phyloP scores from a whole-genome alignment of 2,797 vertebrate genomes.

The Columba guinea region DNA sequence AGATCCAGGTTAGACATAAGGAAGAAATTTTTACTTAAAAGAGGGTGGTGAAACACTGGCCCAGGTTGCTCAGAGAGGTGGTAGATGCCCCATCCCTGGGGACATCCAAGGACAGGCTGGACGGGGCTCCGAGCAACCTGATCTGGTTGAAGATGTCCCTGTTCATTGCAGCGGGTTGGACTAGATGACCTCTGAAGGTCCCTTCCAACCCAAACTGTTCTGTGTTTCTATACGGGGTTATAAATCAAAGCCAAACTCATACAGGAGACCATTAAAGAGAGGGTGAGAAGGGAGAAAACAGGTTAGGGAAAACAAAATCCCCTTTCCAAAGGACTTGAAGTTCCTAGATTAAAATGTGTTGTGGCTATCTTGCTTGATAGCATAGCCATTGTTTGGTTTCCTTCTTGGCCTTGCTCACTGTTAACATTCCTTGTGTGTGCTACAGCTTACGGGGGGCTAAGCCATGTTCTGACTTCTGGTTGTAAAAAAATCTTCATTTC shows the following conservation, averaged over 20 bases:
- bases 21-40: too few species aligned
- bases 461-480: neutral
- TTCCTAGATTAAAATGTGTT: neutral
- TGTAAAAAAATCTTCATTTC: slow-evolving; percentile 24
- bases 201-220: too few species aligned
- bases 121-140: too few species aligned
- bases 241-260: neutral
- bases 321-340: neutral
- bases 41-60: too few species aligned
- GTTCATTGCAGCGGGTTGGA: too few species aligned
- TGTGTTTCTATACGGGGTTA: neutral
- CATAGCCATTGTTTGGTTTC: neutral
- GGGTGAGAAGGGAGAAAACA: neutral
- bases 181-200: too few species aligned
- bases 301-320: neutral
- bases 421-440: neutral
- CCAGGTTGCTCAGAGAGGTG: too few species aligned
- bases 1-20: too few species aligned
- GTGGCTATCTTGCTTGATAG: neutral
- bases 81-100: too few species aligned
- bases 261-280: neutral
- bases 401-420: neutral
- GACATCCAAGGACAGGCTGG: too few species aligned
- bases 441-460: neutral
- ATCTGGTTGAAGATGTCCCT: too few species aligned